Conservation (phyloP, 2,888 invertebrate species). For the Cylloceria caligata region DNA sequence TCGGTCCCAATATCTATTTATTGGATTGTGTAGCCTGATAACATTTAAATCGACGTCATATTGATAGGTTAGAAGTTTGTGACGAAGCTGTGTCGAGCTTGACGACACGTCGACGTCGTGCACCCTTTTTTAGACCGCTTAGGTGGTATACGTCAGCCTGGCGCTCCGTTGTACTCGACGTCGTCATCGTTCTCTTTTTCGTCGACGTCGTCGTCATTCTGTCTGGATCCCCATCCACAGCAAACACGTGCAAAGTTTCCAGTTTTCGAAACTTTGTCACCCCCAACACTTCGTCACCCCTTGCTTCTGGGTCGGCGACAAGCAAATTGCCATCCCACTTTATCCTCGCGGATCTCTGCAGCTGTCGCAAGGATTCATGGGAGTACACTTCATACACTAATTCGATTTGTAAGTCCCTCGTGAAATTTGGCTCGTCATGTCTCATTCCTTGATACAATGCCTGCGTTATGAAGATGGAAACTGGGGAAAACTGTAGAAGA, state of each 20-base stretch:
- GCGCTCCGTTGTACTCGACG: slow-evolving; percentile 11
- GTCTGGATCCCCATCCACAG: slow-evolving; percentile 27
- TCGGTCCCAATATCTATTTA: background rate
- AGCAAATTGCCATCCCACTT: slow-evolving; percentile 34
- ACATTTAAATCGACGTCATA: background rate
- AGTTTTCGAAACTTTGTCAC: slow-evolving; percentile 51
- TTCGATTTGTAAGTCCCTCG: slow-evolving; percentile 76
- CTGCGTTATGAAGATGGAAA: background rate
- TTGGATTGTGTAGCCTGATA: background rate
- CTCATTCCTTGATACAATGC: slow-evolving; percentile 62
- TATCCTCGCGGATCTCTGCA: slow-evolving; percentile 52
- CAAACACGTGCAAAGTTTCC: slow-evolving; percentile 55
- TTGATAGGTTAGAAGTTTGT: too few species aligned
- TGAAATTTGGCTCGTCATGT: slow-evolving; percentile 74
- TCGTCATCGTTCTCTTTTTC: slow-evolving; percentile 32
- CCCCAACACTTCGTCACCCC: slow-evolving; percentile 15
- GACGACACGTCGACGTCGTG: slow-evolving; percentile 5
- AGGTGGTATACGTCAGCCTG: slow-evolving; percentile 11
- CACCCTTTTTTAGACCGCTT: background rate
- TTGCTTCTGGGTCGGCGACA: slow-evolving; percentile 30
- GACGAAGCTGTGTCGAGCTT: slow-evolving; percentile 10
- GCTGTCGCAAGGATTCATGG: slow-evolving; percentile 74
- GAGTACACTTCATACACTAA: slow-evolving; percentile 71
- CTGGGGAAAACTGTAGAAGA: background rate
- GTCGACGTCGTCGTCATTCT: slow-evolving; percentile 30